Evolutionary conservation across 1,140 invertebrate genomes (phyloP).

Genomic region (Drosophila navojoa): DNA sequence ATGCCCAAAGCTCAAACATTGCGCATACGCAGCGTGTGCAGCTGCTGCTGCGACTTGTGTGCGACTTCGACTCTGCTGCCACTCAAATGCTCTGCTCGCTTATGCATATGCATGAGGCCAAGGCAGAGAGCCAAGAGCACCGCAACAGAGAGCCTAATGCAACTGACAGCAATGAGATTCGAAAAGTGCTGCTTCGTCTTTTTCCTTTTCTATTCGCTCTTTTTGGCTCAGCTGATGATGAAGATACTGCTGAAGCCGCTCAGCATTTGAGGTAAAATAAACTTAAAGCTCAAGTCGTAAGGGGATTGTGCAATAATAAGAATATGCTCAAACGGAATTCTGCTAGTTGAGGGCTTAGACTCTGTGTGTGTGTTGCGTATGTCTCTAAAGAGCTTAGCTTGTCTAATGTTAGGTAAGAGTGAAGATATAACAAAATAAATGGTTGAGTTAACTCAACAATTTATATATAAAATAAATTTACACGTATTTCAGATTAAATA

Average conservation of each 20-base stretch:
- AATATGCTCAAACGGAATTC: conserved; percentile 20
- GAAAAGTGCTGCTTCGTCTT: neutral
- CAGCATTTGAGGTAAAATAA: conserved; percentile 19
- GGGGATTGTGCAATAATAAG: conserved; percentile 29
- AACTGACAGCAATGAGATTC: conserved; percentile 43
- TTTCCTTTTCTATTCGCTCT: no score
- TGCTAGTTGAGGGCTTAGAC: neutral
- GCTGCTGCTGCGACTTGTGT: neutral
- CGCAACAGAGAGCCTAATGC: conserved; percentile 13
- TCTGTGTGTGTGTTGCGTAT: neutral
- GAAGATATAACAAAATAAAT: neutral
- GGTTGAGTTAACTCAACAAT: no score
- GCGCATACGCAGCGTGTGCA: conserved; percentile 42
- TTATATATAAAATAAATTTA: no score
- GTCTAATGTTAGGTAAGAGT: no score
- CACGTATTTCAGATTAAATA: no score
- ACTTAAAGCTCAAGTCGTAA: conserved; percentile 28
- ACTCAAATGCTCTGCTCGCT: conserved; percentile 28
- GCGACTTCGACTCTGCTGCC: conserved; percentile 8
- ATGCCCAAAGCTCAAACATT: conserved; percentile 21
- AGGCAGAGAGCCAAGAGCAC: conserved; percentile 11
- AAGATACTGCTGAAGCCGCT: no score
- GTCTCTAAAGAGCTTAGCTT: neutral
- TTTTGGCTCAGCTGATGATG: neutral
- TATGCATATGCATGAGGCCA: conserved; percentile 37